These are phyloP conservation scores for Egretta garzetta DNA, from an alignment of 2,113 vertebrate genomes.

Conservation along the genomic window DNA sequence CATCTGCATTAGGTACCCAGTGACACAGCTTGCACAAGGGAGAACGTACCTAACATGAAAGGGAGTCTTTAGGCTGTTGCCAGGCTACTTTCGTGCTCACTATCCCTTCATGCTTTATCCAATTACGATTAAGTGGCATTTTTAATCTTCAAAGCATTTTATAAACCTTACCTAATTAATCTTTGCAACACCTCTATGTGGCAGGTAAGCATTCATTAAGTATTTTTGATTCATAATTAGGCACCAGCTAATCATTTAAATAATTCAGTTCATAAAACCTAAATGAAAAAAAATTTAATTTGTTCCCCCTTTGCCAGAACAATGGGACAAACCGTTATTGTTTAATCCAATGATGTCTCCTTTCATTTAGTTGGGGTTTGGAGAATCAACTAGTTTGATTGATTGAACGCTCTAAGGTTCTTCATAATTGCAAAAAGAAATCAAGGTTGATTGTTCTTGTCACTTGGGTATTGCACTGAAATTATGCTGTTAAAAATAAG, in stretches of 20 bases:
- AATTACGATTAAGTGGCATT: not conserved
- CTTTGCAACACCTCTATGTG: not conserved
- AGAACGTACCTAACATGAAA: not conserved
- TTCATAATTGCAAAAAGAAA: slow-evolving; percentile 60
- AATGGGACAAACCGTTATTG: not conserved
- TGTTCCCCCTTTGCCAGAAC: not conserved
- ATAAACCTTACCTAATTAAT: slow-evolving; percentile 35
- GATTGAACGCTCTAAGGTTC: slow-evolving; percentile 13
- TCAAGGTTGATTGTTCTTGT: slow-evolving; percentile 49
- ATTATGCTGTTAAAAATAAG: slow-evolving; percentile 63
- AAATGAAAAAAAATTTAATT: not conserved
- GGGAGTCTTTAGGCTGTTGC: not conserved
- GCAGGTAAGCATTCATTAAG: not conserved
- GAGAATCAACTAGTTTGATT: slow-evolving; percentile 47
- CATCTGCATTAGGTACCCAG: not conserved
- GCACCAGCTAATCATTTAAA: slow-evolving; percentile 50
- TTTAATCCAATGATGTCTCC: slow-evolving; percentile 30
- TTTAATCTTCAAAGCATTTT: slow-evolving; percentile 47
- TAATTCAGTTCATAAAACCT: slow-evolving; percentile 51
- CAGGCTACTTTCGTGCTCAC: not conserved
- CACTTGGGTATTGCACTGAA: slow-evolving; percentile 55
- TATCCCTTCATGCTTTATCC: not conserved
- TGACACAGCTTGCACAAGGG: not conserved
- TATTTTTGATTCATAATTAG: slow-evolving; percentile 39
- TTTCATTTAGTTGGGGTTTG: slow-evolving; percentile 18